These are phyloP conservation scores for Agrilus planipennis DNA, from an alignment of 1,140 invertebrate genomes.

Conservation along the genomic window DNA sequence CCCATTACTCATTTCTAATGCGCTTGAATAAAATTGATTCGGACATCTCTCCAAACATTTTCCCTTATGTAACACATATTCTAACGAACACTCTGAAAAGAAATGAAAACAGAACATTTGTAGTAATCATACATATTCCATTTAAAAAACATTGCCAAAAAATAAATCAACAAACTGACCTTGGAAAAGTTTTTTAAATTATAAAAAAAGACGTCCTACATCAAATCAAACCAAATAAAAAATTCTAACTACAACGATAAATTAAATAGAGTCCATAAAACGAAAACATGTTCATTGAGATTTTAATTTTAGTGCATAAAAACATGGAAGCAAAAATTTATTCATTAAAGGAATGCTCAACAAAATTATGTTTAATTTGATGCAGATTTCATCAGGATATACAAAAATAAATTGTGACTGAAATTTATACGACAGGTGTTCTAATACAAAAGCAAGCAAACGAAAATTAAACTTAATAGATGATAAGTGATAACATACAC, in stretches of 20 bases:
- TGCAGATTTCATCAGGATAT: conserved; percentile 1
- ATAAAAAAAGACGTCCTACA: too few relatives aligned
- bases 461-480: neutral
- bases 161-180: conserved; percentile 2
- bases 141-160: conserved; percentile 10
- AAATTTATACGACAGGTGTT: too few relatives aligned
- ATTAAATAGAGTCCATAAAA: too few relatives aligned
- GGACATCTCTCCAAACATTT: conserved; percentile 37
- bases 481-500: neutral
- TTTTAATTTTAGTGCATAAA: too few relatives aligned
- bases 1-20: conserved; percentile 8
- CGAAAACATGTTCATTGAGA: too few relatives aligned
- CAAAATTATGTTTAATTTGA: conserved; percentile 5
- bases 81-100: conserved; percentile 36
- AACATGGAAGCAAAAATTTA: too few relatives aligned
- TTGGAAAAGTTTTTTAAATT: conserved; percentile 6
- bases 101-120: conserved; percentile 14
- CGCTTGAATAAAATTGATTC: conserved; percentile 20
- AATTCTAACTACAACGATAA: too few relatives aligned
- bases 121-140: conserved; percentile 9
- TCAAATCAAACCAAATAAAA: too few relatives aligned
- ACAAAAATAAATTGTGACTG: conserved; percentile 12
- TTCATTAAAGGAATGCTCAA: conserved; percentile 1
- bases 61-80: conserved; percentile 30
- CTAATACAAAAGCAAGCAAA: conserved; percentile 1